These are phyloP conservation scores for Babylonia areolata DNA, from an alignment of 1,140 invertebrate genomes.

Conservation along the genomic window DNA sequence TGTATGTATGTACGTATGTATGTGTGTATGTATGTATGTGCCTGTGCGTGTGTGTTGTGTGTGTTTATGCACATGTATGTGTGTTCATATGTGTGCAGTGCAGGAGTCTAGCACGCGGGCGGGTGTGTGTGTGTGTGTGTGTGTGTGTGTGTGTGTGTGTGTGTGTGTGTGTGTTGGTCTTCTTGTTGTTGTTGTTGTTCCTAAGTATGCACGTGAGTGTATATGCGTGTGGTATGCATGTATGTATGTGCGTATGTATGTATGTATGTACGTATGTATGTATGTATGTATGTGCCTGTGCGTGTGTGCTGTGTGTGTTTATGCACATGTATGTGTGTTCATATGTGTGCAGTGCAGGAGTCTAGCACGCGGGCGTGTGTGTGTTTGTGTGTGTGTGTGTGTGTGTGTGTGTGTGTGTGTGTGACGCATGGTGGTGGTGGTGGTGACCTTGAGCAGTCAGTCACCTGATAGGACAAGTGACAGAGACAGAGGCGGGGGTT, in stretches of 20 bases:
- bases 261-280: neutral
- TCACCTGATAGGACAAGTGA: too few species aligned
- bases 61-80: neutral
- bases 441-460: too few species aligned
- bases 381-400: too few species aligned
- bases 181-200: too few species aligned
- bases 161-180: neutral
- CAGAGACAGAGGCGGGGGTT: too few species aligned
- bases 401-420: too few species aligned
- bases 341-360: too few species aligned
- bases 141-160: neutral
- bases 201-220: neutral
- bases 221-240: neutral
- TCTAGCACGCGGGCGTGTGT: too few species aligned
- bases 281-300: neutral
- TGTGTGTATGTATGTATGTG: neutral
- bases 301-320: neutral
- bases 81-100: neutral
- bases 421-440: too few species aligned
- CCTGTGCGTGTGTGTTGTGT: neutral
- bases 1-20: neutral
- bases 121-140: neutral
- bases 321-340: too few species aligned
- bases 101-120: too few species aligned
- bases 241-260: neutral